These are phyloP conservation scores for Oxycera nigricornis DNA, from an alignment of 2,888 invertebrate species.

Conservation along the genomic window DNA sequence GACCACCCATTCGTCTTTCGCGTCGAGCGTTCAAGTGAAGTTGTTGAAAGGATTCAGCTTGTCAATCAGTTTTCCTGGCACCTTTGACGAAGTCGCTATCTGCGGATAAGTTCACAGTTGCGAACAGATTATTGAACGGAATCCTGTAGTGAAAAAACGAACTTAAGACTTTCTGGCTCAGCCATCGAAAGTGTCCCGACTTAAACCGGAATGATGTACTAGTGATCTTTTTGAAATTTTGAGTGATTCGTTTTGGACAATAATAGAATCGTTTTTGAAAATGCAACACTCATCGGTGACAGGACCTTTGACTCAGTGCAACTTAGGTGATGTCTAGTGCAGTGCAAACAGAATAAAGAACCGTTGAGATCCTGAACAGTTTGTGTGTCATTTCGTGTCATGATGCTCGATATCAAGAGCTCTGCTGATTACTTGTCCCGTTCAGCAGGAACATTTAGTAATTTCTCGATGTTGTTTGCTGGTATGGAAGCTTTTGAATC, in stretches of 20 bases:
- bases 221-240: background rate
- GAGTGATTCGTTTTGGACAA: background rate
- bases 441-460: conserved; percentile 86
- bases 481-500: conserved; percentile 64
- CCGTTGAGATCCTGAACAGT: background rate
- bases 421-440: conserved; percentile 90
- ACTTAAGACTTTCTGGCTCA: too few relatives aligned
- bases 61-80: conserved; percentile 18
- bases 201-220: too few relatives aligned
- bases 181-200: too few relatives aligned
- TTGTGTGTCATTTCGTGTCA: conserved; percentile 52
- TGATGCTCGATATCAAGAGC: conserved; percentile 91
- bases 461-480: conserved; percentile 94
- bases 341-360: background rate
- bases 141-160: too few relatives aligned
- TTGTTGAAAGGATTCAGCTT: background rate
- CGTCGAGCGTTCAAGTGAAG: background rate
- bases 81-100: background rate
- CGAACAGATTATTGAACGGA: too few relatives aligned
- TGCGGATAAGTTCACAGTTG: background rate
- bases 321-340: background rate
- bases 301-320: background rate
- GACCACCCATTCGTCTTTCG: conserved; percentile 15
- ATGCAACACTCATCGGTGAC: too few relatives aligned
- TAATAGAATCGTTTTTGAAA: too few relatives aligned